Evolutionary conservation across 1,140 invertebrate species (phyloP), one percentile per base, ranked within the genome.

Genomic region (Pseudachorutes palmiensis): DNA sequence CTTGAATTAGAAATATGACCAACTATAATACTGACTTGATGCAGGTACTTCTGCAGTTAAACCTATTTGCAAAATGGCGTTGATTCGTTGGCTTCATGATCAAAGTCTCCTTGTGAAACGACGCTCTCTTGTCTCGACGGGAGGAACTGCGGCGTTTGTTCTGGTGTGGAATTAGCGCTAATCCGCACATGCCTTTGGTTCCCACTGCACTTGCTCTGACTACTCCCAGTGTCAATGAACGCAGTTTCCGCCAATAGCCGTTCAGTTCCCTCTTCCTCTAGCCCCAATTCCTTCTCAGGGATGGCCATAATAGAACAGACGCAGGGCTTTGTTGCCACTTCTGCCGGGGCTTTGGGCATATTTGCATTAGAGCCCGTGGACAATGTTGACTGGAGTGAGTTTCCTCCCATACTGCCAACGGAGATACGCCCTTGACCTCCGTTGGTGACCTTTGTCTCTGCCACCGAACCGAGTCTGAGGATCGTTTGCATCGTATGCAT

Each of bases 401-500:
- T 12, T 16, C 14, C 51, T 14, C 51, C 51, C 51, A 58, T 41
- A 14, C 59, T 62, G 16, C 58, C n/a, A 1, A 68, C 61, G 30
- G 66, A 68, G 31, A 58, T 45, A 0, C 66, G 51, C 24, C 51
- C 51, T 16, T 58, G 66, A 41, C 66, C 66, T 33, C 58, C 68
- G 41, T 62, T 68, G 12, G 45, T 31, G 14, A 67, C 68, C 45
- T 65, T 71, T 1, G 72, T 71, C 22, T 71, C 72, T 30, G 64
- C 63, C 2, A 71, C 33, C 2, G 70, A 71, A 2, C 70, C 70
- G 31, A 74, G 51, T 9, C 72, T 68, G 26, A 74, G 36, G 3
- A 69, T 69, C 12, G 72, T 73, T 58, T 71, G 72, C 72, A 74
- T 74, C 9, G 72, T 74, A 19, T 68, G 72, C 61, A 73, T 32